A percentile compares a stretch with the other conserved stretches of the same genome.
phyloP scores from a whole-genome alignment of 2,888 invertebrate genomes.

The Nomada hirtipes region DNA sequence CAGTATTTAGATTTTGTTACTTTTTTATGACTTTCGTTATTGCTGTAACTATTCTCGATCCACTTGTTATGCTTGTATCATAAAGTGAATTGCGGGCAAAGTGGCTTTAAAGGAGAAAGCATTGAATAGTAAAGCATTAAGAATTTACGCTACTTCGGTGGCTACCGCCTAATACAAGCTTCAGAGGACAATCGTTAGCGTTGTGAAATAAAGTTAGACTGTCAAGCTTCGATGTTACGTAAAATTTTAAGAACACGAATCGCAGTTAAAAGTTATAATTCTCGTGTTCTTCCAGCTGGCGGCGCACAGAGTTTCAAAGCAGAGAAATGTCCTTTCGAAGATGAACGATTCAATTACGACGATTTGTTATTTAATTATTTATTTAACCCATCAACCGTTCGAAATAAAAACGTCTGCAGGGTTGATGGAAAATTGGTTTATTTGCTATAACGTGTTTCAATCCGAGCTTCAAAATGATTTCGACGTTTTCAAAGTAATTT shows the following conservation, averaged over 20 bases:
- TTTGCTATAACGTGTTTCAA: no score
- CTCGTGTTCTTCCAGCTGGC: neutral
- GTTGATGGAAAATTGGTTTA: no score
- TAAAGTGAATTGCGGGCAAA: constrained; percentile 9
- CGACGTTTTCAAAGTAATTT: no score
- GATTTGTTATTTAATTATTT: neutral
- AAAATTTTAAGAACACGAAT: no score
- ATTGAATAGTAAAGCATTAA: neutral
- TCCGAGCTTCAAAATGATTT: no score
- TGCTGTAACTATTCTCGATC: no score
- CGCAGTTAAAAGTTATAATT: neutral
- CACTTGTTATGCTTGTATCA: neutral
- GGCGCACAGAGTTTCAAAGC: constrained; percentile 16
- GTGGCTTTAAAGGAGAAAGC: constrained; percentile 7
- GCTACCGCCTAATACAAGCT: neutral
- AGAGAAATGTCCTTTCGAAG: constrained; percentile 37
- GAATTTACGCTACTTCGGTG: neutral
- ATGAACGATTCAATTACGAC: constrained; percentile 25
- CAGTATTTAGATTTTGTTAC: no score
- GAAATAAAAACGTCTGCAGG: no score
- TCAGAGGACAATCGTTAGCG: constrained; percentile 1
- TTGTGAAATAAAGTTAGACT: constrained; percentile 4
- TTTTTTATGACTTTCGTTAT: neutral
- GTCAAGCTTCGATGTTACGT: neutral
- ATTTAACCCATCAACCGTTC: neutral